Evolutionary conservation across 2,888 invertebrate genomes (phyloP).

Genomic region (Hartigia nigra): DNA sequence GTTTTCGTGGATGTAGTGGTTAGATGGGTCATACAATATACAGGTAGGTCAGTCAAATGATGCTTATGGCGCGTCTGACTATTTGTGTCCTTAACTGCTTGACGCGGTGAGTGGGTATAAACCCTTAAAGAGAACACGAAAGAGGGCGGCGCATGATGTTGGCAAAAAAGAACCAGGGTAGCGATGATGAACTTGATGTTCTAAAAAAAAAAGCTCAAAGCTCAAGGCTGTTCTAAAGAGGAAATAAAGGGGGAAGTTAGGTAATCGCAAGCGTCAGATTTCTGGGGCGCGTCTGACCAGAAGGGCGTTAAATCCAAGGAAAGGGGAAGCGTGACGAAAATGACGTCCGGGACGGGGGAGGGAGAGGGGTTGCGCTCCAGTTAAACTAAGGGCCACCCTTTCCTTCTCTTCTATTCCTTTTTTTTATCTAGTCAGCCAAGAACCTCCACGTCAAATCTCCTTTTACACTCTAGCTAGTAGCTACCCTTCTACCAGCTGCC

Average conservation of each 20-base stretch:
- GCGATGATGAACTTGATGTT: neutral
- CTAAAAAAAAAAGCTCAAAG: neutral
- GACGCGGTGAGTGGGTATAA: neutral
- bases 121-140: neutral
- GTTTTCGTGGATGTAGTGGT: neutral
- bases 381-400: neutral
- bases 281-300: neutral
- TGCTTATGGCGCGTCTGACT: neutral
- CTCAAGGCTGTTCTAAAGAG: neutral
- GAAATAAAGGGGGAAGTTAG: neutral
- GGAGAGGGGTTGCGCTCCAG: neutral
- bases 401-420: neutral
- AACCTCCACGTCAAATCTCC: neutral
- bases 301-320: neutral
- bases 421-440: neutral
- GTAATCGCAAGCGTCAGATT: neutral
- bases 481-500: neutral
- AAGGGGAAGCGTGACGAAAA: constrained; percentile 1
- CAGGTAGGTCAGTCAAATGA: neutral
- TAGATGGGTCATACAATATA: neutral
- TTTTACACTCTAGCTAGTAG: neutral
- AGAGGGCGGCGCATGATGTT: too few relatives aligned
- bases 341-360: neutral
- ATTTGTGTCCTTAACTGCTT: neutral
- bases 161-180: neutral